Evolutionary conservation across 1,140 invertebrate genomes (phyloP).

Genomic region (Dendroctonus ponderosae): DNA sequence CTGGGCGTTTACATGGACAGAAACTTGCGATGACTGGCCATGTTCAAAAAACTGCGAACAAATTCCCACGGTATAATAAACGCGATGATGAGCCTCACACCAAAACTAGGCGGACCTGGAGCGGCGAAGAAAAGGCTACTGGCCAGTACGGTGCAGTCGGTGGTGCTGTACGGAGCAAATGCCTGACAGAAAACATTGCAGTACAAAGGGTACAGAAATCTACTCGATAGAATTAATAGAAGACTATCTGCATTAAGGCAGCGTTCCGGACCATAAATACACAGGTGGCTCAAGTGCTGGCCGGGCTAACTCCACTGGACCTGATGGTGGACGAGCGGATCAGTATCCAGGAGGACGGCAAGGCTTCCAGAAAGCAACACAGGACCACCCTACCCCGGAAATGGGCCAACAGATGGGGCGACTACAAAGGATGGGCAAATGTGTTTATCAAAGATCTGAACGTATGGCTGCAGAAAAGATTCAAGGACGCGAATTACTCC

Average conservation of each 20-base stretch:
- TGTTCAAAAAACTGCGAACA: background rate
- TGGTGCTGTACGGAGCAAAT: background rate
- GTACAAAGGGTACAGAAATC: background rate
- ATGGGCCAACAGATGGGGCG: background rate
- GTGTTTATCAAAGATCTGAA: background rate
- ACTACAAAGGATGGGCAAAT: slow-evolving; percentile 1
- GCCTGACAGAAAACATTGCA: too few relatives aligned
- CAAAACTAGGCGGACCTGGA: background rate
- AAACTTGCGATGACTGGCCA: slow-evolving; percentile 2
- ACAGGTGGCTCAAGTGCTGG: background rate
- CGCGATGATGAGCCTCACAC: background rate
- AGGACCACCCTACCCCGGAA: background rate
- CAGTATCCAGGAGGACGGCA: background rate
- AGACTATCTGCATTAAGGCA: background rate
- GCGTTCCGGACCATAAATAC: background rate
- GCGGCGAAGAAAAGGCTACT: background rate
- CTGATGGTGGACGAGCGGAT: background rate
- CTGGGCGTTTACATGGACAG: slow-evolving; percentile 10
- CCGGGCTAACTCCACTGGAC: background rate
- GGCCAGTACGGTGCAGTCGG: background rate
- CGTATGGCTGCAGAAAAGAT: background rate
- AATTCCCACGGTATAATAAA: background rate
- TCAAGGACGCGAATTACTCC: background rate
- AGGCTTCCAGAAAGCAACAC: background rate
- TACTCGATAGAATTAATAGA: background rate